Evolutionary conservation across 1,140 invertebrate species (phyloP).

Genomic region (Tetraneura akinire): DNA sequence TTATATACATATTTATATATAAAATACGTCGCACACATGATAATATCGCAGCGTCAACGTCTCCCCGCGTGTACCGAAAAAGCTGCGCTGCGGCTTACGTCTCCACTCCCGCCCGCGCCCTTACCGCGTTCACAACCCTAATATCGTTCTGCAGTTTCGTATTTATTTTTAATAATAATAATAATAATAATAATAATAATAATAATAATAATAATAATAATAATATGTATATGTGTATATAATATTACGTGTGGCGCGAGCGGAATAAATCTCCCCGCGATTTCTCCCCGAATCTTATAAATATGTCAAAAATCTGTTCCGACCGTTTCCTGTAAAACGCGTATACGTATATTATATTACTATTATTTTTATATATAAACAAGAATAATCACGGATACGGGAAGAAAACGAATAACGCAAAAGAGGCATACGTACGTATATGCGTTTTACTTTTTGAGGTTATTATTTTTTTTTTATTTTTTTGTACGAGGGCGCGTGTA

Average conservation of each 20-base stretch:
- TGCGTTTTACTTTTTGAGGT: too few relatives aligned
- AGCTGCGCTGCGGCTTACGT: constrained; percentile 37
- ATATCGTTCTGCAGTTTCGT: background rate
- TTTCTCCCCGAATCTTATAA: constrained; percentile 44
- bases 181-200: background rate
- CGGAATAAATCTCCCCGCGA: constrained; percentile 43
- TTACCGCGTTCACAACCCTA: constrained; percentile 35
- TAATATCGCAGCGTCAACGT: background rate
- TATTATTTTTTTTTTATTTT: too few relatives aligned
- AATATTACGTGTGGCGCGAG: background rate
- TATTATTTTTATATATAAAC: too few relatives aligned
- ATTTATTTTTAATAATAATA: background rate
- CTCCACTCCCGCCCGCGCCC: background rate
- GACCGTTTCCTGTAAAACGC: constrained; percentile 30
- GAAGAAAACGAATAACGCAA: background rate
- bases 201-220: background rate
- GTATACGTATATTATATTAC: background rate
- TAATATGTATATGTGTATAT: background rate
- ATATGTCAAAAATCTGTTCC: constrained; percentile 44
- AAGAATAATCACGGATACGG: background rate
- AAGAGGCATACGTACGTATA: too few relatives aligned
- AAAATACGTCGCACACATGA: background rate
- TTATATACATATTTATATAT: too few relatives aligned
- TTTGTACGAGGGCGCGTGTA: too few relatives aligned
- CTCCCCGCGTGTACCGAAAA: constrained; percentile 9